Percentiles rank a stretch among this genome's conserved stretches.
Conservation (phyloP, 2,888 invertebrate genomes). For the Drosophila stalkeri region DNA sequence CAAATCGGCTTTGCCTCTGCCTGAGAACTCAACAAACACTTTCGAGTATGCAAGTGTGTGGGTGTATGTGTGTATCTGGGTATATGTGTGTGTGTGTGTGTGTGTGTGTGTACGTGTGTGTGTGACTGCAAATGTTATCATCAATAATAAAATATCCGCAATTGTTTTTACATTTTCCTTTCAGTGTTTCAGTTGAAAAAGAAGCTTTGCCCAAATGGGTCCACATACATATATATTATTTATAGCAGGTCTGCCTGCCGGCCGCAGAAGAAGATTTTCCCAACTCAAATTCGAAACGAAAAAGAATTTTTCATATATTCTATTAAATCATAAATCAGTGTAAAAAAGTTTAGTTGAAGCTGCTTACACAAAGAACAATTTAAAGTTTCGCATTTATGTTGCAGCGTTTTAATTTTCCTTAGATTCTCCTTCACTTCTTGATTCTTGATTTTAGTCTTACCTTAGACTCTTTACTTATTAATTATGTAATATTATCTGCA, state of each 20-base stretch:
- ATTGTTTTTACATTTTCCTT: conserved; percentile 19
- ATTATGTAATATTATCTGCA: background rate
- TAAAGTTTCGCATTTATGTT: background rate
- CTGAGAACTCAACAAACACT: conserved; percentile 1
- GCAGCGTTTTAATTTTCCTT: no score
- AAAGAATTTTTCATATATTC: background rate
- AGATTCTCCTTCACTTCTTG: no score
- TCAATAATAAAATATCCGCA: conserved; percentile 15
- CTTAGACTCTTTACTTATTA: background rate
- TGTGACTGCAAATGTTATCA: conserved; percentile 9
- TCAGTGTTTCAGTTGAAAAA: background rate
- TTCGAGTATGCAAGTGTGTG: background rate
- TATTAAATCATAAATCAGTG: background rate
- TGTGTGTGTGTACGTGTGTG: background rate
- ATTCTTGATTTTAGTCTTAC: no score
- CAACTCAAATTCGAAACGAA: background rate
- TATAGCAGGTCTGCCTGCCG: background rate
- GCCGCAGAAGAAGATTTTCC: conserved; percentile 2
- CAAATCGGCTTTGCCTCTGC: conserved; percentile 28
- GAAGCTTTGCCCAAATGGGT: conserved; percentile 19
- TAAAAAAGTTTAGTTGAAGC: background rate
- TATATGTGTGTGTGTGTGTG: background rate
- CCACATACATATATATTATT: conserved; percentile 8
- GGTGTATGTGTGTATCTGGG: background rate
- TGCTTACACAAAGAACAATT: background rate